phyloP scores from a whole-genome alignment of 2,797 vertebrate species.

The Sphenopsis melanotis region DNA sequence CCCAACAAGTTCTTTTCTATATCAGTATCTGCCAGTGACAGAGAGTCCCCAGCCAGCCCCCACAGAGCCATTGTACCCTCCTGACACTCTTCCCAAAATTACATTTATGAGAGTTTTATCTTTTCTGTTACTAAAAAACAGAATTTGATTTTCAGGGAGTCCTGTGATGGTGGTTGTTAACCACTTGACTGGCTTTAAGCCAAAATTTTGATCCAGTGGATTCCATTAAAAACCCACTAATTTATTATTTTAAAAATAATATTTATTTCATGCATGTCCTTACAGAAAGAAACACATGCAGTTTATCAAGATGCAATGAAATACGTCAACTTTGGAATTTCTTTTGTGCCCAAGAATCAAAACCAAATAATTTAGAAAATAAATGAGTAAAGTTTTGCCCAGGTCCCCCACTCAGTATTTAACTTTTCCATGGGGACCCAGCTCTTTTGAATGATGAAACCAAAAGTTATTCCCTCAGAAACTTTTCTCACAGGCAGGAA shows the following conservation, averaged over 20 bases:
- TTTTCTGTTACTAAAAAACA: not conserved
- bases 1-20: not conserved
- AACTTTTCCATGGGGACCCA: not conserved
- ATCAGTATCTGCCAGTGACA: not conserved
- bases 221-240: not conserved
- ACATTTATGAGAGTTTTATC: not conserved
- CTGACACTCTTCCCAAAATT: not conserved
- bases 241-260: not conserved
- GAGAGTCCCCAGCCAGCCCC: not conserved
- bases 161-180: rapidly evolving
- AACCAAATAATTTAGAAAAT: not conserved
- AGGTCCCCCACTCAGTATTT: not conserved
- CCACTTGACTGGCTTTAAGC: not conserved
- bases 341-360: not conserved
- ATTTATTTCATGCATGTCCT: not conserved
- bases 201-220: not conserved
- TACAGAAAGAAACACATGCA: rapidly evolving
- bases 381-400: not conserved
- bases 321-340: rapidly evolving
- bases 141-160: not conserved
- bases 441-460: not conserved
- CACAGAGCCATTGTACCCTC: rapidly evolving
- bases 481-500: not conserved
- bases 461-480: not conserved
- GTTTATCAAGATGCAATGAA: not conserved